Evolutionary conservation across 2,888 invertebrate species (phyloP), one percentile per base, ranked within the genome.

Genomic region (Spodoptera littoralis): DNA sequence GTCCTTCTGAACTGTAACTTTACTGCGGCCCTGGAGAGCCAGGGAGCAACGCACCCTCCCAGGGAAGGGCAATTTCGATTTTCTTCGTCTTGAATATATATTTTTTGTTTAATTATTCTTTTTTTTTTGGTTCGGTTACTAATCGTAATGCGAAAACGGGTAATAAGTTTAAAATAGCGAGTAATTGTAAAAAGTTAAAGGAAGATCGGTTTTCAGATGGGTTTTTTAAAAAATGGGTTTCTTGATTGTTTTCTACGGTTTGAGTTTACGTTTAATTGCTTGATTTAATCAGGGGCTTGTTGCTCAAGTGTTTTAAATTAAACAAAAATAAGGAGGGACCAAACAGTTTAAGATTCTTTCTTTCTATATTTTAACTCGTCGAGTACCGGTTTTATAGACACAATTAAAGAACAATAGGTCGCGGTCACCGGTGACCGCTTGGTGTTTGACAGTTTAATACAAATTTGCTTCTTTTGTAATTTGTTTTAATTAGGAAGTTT

Each of bases 11-110:
- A 5, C 18, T 27, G 6, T 18, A 44, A 12, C 41, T 55, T 8
- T 27, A n/a, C 24, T 44, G 41, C 55, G 54, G n/a, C 18, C 63
- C 60, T 69, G 74, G 76, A 82, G 76, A 76, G 67, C 70, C 66
- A 76, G 85, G 80, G 73, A 80, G 77, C 70, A 70, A 79, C 79
- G 79, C 79, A 78, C 79, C 70, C 73, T 70, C 77, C 69, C 61
- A 62, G 54, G 66, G 72, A 80, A 78, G 76, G 61, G 71, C 55
- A 64, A 70, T 82, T 79, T 77, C 68, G 77, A 78, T 83, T 83
- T 80, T 76, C 81, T 69, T 65, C 66, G 73, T 67, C 80, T 83
- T 73, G 54, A 70, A 71, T 73, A 73, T 77, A 74, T 79, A 27
- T 78, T 79, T 79, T 79, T 70, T 70, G 54, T 75, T 71, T 74